These are phyloP conservation scores for Tauraco hartlaubi DNA, from an alignment of 2,797 vertebrate genomes.

Conservation along the genomic window DNA sequence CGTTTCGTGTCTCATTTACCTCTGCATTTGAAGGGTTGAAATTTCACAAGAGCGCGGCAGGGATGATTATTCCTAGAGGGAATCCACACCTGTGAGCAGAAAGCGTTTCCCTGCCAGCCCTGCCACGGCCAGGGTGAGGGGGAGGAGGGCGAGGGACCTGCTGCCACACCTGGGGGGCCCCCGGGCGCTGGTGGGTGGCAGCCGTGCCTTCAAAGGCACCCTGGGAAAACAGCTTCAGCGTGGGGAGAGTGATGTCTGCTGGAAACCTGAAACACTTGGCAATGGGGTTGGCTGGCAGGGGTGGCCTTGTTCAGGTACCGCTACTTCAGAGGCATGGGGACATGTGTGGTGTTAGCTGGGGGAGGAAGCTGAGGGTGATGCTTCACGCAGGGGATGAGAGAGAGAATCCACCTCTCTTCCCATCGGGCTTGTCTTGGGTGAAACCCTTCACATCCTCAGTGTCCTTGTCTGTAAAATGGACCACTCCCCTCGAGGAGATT, in stretches of 20 bases:
- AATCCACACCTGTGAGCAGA: slow-evolving; percentile 71
- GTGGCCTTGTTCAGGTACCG: not conserved
- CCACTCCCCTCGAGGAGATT: not conserved
- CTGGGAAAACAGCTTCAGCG: slow-evolving; percentile 32
- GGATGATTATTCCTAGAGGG: slow-evolving; percentile 68
- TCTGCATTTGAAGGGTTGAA: slow-evolving; percentile 39
- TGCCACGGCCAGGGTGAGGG: not conserved
- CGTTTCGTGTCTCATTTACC: slow-evolving; percentile 46
- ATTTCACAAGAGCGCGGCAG: slow-evolving; percentile 17
- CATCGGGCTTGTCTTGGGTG: not conserved
- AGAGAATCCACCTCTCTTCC: not conserved
- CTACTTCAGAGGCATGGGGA: not conserved
- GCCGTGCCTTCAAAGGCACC: slow-evolving; percentile 41
- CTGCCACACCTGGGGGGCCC: slow-evolving; percentile 59
- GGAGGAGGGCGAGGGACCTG: slow-evolving; percentile 26
- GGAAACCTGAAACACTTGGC: not conserved
- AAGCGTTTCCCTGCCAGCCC: slow-evolving; percentile 50
- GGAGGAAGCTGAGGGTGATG: not conserved
- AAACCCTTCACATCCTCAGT: not conserved
- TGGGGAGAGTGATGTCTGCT: not conserved
- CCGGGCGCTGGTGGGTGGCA: slow-evolving; percentile 54
- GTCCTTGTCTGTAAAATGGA: not conserved
- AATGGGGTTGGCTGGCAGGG: not conserved
- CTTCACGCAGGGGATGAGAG: not conserved
- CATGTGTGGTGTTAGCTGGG: not conserved